Conservation (phyloP, 1,140 invertebrate species). For the Pseudachorutes palmiensis region DNA sequence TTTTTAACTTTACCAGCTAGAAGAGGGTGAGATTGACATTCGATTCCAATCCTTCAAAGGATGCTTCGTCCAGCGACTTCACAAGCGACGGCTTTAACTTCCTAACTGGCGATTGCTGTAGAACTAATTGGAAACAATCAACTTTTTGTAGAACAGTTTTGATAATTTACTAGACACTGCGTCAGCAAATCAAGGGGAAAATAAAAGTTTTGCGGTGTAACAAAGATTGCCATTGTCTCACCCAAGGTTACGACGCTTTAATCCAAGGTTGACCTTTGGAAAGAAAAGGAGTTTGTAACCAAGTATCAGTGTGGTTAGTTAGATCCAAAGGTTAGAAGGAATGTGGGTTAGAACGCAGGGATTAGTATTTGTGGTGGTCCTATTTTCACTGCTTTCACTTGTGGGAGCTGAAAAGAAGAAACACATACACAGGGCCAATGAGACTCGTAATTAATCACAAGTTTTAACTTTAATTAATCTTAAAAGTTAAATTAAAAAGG, state of each 20-base stretch:
- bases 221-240: not conserved
- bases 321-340: not conserved
- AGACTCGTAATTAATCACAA: not conserved
- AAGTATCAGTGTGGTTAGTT: not conserved
- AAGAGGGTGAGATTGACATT: slow-evolving; percentile 40
- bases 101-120: not conserved
- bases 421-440: not conserved
- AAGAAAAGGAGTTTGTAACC: not conserved
- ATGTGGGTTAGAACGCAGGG: not conserved
- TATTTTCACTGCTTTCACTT: not conserved
- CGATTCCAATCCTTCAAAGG: slow-evolving; percentile 39
- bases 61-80: slow-evolving; percentile 34
- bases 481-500: too few relatives aligned
- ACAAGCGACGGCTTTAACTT: slow-evolving; percentile 19
- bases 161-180: too few relatives aligned
- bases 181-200: too few relatives aligned
- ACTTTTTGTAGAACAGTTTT: not conserved
- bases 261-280: not conserved
- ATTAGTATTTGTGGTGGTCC: not conserved
- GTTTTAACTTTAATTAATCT: not conserved
- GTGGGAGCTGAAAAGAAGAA: not conserved
- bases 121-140: not conserved
- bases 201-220: not conserved
- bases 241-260: not conserved
- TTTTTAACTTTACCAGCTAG: slow-evolving; percentile 33